Evolutionary conservation across 2,113 vertebrate species (phyloP), one percentile per base, ranked within the genome.

Genomic region (Pachycephala philippinensis): DNA sequence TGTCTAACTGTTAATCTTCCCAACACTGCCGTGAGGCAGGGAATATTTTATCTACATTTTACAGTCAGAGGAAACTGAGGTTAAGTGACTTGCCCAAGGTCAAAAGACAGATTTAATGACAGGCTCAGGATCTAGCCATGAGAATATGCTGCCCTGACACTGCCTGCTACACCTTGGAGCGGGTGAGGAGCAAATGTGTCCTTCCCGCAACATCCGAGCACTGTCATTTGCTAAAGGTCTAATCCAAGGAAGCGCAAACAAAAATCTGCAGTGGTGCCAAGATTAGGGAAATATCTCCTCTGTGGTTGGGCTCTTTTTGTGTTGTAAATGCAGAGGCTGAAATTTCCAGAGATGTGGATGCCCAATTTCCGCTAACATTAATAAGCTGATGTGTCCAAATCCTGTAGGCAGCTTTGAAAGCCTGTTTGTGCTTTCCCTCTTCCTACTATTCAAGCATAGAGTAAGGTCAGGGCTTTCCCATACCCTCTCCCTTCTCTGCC

Each of bases 281-380:
- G 91, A 95, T 96, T 95, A 96, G 93, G 93, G 96, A 96, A 97
- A 93, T 94, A 96, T 96, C 95, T 96, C 89, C 96, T 96, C 95
- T 95, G 94, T 92, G 95, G 83, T 30, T 88, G 89, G 89, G 86
- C 93, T 96, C 60, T 95, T 95, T 96, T 95, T 97, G 96, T 96
- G 93, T 95, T 96, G 96, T 95, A 96, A 97, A 97, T 96, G 93
- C 91, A 96, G 89, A 95, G 89, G 91, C 93, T 97, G 93, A 97
- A 97, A 96, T 97, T 97, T 97, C 96, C 96, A 97, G 95, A 96
- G 95, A 97, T 95, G 94, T 96, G 96, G 96, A 97, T 97, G 96
- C 95, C 95, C 96, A 95, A 96, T 97, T 97, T 97, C 96, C 95
- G 86, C 95, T 96, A 97, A 96, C 96, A 96, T 97, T 97, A 97